These are phyloP conservation scores for Scaptomyza hsui DNA, from an alignment of 1,140 invertebrate species.

Conservation along the genomic window DNA sequence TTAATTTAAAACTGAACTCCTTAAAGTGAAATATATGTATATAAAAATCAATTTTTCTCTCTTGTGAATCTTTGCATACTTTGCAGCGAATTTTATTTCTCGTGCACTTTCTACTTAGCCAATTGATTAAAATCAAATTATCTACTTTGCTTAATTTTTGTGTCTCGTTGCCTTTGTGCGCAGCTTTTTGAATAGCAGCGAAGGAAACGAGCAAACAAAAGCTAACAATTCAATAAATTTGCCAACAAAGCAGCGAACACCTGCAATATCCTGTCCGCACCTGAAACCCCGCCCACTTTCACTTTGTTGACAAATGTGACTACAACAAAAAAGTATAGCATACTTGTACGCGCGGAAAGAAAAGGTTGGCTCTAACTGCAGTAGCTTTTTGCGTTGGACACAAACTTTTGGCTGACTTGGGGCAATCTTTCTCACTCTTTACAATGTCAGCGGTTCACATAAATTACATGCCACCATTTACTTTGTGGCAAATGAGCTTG, in stretches of 20 bases:
- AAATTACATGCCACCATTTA: conserved; percentile 77
- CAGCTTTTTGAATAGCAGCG: conserved; percentile 7
- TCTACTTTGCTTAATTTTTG: conserved; percentile 14
- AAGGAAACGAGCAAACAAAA: conserved; percentile 8
- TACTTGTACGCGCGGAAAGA: conserved; percentile 8
- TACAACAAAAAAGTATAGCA: conserved; percentile 14
- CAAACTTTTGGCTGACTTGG: conserved; percentile 29
- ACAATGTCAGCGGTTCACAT: conserved; percentile 57
- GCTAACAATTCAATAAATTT: conserved; percentile 30
- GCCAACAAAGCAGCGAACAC: conserved; percentile 4
- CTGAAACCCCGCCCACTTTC: no score
- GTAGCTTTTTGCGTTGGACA: neutral
- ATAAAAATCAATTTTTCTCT: no score
- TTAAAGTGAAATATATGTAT: no score
- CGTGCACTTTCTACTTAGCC: neutral
- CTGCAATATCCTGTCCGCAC: conserved; percentile 3
- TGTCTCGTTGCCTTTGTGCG: conserved; percentile 7
- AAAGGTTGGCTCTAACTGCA: neutral
- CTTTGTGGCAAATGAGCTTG: conserved; percentile 62
- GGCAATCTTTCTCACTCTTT: conserved; percentile 66
- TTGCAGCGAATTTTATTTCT: neutral
- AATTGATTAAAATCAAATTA: conserved; percentile 10
- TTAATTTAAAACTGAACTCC: no score
- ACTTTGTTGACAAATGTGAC: conserved; percentile 7
- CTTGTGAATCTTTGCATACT: no score